Evolutionary conservation across 1,140 invertebrate genomes (phyloP), one percentile per base, ranked within the genome.

Genomic region (Ceratitis capitata): DNA sequence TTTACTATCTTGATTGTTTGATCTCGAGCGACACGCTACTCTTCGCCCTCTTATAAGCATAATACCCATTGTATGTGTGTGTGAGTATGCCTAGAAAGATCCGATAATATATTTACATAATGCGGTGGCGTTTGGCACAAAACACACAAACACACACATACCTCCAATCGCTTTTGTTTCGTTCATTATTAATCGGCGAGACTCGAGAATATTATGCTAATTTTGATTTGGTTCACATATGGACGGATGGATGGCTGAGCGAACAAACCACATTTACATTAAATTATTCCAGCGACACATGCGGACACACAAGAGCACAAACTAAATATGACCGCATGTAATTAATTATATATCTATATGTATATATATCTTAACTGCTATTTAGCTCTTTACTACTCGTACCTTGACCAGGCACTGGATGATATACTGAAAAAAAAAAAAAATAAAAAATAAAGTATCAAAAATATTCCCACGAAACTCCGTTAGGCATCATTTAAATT

Each of bases 191-290:
- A 78, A 78, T 14, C 42, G 39, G 14, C 19, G n/a, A n/a, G n/a
- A n/a, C n/a, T 45, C 35, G 39, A 47, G 39, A 26, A 78, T 47
- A 78, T 78, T 78, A 78, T 78, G 69, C 69, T 78, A 78, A 78
- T 78, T 78, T 78, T 45, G n/a, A 78, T 78, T 78, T 78, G 69
- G 35, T 78, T 78, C 69, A 78, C 69, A 78, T 45, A 23, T 32
- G 29, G n/a, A 29, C 23, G 51, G 12, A 56, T 56, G 19, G 51
- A n/a, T n/a, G n/a, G n/a, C n/a, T n/a, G n/a, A n/a, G n/a, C n/a
- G n/a, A n/a, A n/a, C 23, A 56, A 56, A 9, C 51, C 3, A 23
- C 19, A 56, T 56, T 64, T 64, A 64, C 58, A 64, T 64, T 45
- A 7, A 0, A 26, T 45, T 45, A 78, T 45, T 45, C 9, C n/a